Evolutionary conservation across 2,797 vertebrate genomes (phyloP).

Genomic region (Streptopelia turtur): DNA sequence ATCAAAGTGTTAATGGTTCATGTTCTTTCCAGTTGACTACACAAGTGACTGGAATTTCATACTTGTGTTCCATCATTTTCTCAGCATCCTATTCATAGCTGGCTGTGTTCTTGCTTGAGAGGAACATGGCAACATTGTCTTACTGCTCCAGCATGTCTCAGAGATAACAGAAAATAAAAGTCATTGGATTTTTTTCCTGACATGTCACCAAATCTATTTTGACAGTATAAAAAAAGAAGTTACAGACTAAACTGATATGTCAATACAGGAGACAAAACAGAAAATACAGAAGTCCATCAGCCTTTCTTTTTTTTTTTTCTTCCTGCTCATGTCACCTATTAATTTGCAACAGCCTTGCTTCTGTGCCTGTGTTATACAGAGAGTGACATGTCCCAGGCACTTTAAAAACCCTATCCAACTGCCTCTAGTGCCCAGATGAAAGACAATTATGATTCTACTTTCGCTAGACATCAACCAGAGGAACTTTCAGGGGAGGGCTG

Average conservation of each 20-base stretch:
- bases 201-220: not conserved
- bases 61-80: not conserved
- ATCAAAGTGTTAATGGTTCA: not conserved
- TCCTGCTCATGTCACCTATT: not conserved
- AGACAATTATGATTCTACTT: conserved; percentile 6
- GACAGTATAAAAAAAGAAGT: not conserved
- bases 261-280: not conserved
- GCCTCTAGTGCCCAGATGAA: not conserved
- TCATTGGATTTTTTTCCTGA: not conserved
- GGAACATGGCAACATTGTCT: not conserved
- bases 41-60: not conserved
- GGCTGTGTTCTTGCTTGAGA: not conserved
- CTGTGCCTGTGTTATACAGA: not conserved
- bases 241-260: not conserved
- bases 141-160: not conserved
- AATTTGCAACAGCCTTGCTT: not conserved
- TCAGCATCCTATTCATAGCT: not conserved
- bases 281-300: not conserved
- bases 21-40: not conserved
- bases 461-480: conserved; percentile 45
- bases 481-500: conserved; percentile 1
- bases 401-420: not conserved
- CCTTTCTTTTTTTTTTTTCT: not conserved
- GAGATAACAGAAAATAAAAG: not conserved
- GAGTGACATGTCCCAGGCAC: not conserved